Evolutionary conservation across 2,888 invertebrate genomes (phyloP).

Genomic region (Pterobdella sp.): DNA sequence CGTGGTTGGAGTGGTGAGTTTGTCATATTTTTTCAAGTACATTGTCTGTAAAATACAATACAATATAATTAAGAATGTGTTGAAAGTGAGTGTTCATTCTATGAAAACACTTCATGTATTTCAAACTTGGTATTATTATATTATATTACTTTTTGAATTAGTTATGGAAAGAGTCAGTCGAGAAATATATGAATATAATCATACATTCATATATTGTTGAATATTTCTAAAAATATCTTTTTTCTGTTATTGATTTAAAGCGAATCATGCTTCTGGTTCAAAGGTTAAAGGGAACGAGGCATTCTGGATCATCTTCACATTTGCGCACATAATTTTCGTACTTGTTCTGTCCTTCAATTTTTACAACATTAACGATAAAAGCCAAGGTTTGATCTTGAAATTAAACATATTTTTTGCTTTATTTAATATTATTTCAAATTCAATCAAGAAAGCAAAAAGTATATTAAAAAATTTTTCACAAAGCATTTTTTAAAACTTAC

Average conservation of each 20-base stretch:
- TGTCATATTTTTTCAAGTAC: constrained; percentile 40
- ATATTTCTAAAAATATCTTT: not conserved
- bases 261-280: not conserved
- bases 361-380: constrained; percentile 56
- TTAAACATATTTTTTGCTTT: no score
- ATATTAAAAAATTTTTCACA: no score
- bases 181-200: not conserved
- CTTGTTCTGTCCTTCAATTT: constrained; percentile 56
- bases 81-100: not conserved
- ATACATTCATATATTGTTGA: not conserved
- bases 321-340: constrained; percentile 62
- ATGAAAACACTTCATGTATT: no score
- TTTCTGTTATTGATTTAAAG: not conserved
- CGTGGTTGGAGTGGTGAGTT: constrained; percentile 68
- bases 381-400: no score
- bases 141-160: not conserved
- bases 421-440: no score
- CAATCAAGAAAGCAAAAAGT: no score
- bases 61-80: no score
- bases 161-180: no score
- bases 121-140: constrained; percentile 18
- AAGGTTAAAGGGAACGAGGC: constrained; percentile 46
- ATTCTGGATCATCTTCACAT: constrained; percentile 68
- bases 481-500: no score
- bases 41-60: not conserved